Conservation (phyloP, 2,888 invertebrate genomes). For the Eucera pruinosa region DNA sequence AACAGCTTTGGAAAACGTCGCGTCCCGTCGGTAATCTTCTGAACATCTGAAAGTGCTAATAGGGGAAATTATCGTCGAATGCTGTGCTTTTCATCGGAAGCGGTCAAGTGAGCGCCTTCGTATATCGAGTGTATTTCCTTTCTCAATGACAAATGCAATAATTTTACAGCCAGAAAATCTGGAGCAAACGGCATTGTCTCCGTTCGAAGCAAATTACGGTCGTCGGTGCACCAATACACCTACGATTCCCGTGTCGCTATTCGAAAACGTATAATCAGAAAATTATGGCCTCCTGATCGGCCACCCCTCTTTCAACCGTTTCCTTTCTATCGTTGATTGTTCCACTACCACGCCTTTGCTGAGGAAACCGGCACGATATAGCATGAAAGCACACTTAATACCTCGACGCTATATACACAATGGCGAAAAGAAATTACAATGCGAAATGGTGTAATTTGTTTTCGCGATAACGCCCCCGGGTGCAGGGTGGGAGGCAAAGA, state of each 20-base stretch:
- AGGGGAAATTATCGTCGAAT: constrained; percentile 10
- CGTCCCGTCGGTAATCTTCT: not conserved
- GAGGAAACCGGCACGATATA: constrained; percentile 36
- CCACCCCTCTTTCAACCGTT: constrained; percentile 36
- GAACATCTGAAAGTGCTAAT: not conserved
- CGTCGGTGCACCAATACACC: constrained; percentile 22
- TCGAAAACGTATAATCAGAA: constrained; percentile 64
- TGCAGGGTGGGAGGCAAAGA: not conserved
- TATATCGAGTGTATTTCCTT: constrained; percentile 9
- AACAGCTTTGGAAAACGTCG: not conserved
- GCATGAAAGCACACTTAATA: constrained; percentile 50
- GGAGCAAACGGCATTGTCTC: constrained; percentile 18
- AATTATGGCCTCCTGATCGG: constrained; percentile 59
- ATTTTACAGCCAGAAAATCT: constrained; percentile 7
- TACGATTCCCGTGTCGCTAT: constrained; percentile 38
- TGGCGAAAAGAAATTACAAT: constrained; percentile 66
- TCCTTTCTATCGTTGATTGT: constrained; percentile 48
- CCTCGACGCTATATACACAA: constrained; percentile 25
- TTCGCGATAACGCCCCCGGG: constrained; percentile 58
- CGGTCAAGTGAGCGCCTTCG: not conserved
- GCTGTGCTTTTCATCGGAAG: constrained; percentile 1
- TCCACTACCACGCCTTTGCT: constrained; percentile 17
- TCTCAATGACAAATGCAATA: too few species aligned
- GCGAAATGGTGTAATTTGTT: constrained; percentile 69
- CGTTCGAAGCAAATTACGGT: constrained; percentile 29